A percentile compares a stretch with the other conserved stretches of the same genome.
Evolutionary conservation across 1,140 invertebrate species (phyloP).

Genomic region (Magallana angulata): DNA sequence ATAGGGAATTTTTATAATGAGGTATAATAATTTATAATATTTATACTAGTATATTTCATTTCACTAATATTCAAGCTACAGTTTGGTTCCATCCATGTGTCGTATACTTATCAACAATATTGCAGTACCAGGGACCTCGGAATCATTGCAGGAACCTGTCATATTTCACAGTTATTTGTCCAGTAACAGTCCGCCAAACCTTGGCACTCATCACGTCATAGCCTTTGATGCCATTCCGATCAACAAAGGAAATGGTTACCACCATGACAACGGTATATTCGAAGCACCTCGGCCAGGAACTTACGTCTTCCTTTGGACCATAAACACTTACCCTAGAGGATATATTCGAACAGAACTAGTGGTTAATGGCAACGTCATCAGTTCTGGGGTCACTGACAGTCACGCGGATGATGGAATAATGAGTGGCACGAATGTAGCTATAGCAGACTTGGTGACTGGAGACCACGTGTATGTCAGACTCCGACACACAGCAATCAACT

Average conservation of each 20-base stretch:
- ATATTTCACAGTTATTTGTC: background rate
- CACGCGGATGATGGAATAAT: background rate
- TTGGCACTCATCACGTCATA: background rate
- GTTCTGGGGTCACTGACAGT: background rate
- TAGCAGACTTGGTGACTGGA: background rate
- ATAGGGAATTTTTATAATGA: too few species aligned
- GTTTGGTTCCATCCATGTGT: too few species aligned
- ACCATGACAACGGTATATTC: background rate
- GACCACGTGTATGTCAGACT: background rate
- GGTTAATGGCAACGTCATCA: background rate
- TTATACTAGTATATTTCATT: too few species aligned
- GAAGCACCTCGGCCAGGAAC: background rate
- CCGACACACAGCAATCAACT: background rate
- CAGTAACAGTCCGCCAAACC: background rate
- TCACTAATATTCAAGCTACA: too few species aligned
- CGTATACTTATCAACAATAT: too few species aligned
- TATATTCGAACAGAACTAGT: background rate
- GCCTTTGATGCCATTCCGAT: background rate
- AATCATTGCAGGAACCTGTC: background rate
- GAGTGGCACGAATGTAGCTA: background rate
- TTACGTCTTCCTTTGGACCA: background rate
- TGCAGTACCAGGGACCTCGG: too few species aligned
- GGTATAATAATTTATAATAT: too few species aligned
- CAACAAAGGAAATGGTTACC: slow-evolving; percentile 10
- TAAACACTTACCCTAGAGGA: background rate